Evolutionary conservation across 2,113 vertebrate species (phyloP).

Genomic region (Sorex fumeus): DNA sequence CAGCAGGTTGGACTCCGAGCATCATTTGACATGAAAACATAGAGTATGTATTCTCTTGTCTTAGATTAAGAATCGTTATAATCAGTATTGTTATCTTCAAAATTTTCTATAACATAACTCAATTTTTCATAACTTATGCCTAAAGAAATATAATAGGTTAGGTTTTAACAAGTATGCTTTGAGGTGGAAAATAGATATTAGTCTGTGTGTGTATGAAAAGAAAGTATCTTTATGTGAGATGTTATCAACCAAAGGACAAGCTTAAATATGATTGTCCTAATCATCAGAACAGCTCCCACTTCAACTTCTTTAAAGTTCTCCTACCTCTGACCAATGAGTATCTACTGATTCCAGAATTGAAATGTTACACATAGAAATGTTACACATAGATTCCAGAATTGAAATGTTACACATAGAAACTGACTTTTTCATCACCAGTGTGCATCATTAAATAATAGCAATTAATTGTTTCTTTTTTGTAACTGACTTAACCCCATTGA

Average conservation of each 20-base stretch:
- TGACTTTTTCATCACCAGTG: conserved; percentile 3
- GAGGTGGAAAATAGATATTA: background rate
- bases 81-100: background rate
- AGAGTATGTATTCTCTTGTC: background rate
- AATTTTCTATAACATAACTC: conserved; percentile 6
- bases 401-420: conserved; percentile 24
- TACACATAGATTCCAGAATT: background rate
- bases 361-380: conserved; percentile 31
- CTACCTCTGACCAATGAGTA: background rate
- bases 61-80: conserved; percentile 23
- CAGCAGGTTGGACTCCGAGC: background rate
- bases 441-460: conserved; percentile 63
- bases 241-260: conserved; percentile 12
- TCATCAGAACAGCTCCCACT: background rate
- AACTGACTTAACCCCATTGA: conserved; percentile 28
- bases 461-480: conserved; percentile 44
- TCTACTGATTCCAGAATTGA: background rate
- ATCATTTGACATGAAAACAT: background rate
- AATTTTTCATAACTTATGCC: conserved; percentile 22
- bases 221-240: conserved; percentile 14
- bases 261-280: background rate
- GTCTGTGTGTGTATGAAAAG: conserved; percentile 9
- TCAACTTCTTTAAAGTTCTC: background rate
- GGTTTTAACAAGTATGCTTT: background rate
- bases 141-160: background rate